Percentiles rank a stretch among this genome's conserved stretches.
These are phyloP conservation scores for Entomobrya multifasciata DNA, from an alignment of 2,888 invertebrate genomes.

Conservation along the genomic window DNA sequence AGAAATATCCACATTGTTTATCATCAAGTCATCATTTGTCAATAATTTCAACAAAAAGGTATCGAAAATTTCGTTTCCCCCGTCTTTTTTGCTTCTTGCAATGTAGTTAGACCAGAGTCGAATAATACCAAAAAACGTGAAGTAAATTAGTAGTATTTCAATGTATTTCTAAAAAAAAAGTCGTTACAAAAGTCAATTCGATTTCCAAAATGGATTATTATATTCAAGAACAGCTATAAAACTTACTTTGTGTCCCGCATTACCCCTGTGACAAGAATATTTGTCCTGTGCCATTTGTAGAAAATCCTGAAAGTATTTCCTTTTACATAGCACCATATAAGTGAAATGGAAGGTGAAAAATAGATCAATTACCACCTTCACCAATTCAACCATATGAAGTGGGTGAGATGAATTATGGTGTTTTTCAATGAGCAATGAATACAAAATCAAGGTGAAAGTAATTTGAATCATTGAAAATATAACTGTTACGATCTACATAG, in stretches of 20 bases:
- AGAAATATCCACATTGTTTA: no score
- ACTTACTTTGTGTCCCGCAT: neutral
- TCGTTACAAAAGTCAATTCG: neutral
- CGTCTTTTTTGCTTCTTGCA: no score
- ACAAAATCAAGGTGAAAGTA: neutral
- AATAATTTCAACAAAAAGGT: no score
- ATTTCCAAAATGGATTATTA: neutral
- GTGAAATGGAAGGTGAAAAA: neutral
- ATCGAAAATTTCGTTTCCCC: no score
- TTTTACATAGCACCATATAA: neutral
- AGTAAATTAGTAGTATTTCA: no score
- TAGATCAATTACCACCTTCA: neutral
- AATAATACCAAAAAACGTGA: no score
- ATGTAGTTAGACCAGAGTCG: no score
- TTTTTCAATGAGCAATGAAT: neutral
- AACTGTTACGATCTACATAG: neutral
- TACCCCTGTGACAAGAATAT: neutral
- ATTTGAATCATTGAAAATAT: neutral
- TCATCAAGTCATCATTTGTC: no score
- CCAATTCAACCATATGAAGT: neutral
- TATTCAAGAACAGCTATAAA: no score
- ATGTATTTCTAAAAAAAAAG: neutral
- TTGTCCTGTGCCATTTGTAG: neutral
- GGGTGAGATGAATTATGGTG: neutral
- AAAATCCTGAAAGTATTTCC: neutral